Evolutionary conservation across 1,140 invertebrate species (phyloP), one percentile per base, ranked within the genome.

Genomic region (Armadillidium nasatum): DNA sequence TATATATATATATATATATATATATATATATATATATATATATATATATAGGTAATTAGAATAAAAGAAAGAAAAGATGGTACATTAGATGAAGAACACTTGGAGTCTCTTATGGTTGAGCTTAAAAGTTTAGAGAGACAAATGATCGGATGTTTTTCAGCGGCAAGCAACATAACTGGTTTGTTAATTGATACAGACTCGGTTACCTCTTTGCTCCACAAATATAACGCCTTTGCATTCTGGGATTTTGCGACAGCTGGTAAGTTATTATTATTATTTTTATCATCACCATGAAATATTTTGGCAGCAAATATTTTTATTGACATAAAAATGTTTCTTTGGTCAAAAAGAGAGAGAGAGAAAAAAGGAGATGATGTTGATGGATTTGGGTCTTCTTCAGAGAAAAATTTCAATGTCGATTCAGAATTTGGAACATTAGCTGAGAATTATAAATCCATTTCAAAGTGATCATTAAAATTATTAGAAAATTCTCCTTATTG

Each of bases 81-180:
- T 11, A 89, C 89, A 79, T 87, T 96, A 69, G 93, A 95, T 83
- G 83, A 94, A 44, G 88, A 89, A 73, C 90, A 93, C 83, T 85
- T 96, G 71, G 91, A 94, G 82, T 85, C 88, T 45, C 88, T 90
- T 83, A 84, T 96, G n/a, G 84, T 89, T 82, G 87, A 83, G 76
- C 72, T 76, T 50, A 74, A 54, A 87, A 90, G 79, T 85, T 88
- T 85, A 33, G 79, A 79, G 72, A 75, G 80, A 15, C 87, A 88
- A 83, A 84, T 96, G 84, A 91, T 96, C 75, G 94, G 94, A 4
- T 94, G 91, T 84, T 95, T 96, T 83, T 90, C 90, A 70, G 93
- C 93, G 0, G 93, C 92, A 0, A 95, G 93, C 46, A 95, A 94
- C 83, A 89, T 96, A 19, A 96, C 94, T 10, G 95, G 95, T n/a